Conservation (phyloP, 2,888 invertebrate species). For the Nysson spinosus region DNA sequence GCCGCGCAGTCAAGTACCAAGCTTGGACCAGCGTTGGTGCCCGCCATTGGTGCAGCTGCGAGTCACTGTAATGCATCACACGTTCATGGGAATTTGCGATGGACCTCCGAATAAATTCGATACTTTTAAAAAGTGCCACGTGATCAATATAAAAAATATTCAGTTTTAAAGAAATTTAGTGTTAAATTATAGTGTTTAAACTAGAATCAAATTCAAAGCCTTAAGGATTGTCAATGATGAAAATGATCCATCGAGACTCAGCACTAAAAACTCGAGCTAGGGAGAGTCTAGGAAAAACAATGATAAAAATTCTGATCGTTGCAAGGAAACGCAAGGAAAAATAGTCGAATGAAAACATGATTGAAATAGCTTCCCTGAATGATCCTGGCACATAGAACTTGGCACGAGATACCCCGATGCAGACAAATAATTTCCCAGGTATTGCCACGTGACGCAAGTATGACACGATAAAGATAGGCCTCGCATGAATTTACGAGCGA, state of each 20-base stretch:
- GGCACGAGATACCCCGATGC: slow-evolving; percentile 2
- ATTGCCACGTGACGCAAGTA: slow-evolving; percentile 23
- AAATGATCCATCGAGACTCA: too few relatives aligned
- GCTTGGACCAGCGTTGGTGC: slow-evolving; percentile 44
- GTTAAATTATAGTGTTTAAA: too few relatives aligned
- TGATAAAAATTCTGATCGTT: too few relatives aligned
- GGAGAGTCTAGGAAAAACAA: too few relatives aligned
- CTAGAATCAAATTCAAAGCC: too few relatives aligned
- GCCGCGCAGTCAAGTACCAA: slow-evolving; percentile 46
- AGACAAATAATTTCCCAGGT: slow-evolving; percentile 20
- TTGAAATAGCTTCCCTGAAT: neutral
- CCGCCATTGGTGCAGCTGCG: slow-evolving; percentile 34
- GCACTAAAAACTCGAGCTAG: too few relatives aligned
- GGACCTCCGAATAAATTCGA: slow-evolving; percentile 37
- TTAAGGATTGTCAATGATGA: too few relatives aligned
- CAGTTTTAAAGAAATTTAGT: too few relatives aligned
- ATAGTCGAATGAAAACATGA: too few relatives aligned
- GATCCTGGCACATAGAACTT: neutral
- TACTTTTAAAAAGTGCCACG: slow-evolving; percentile 9
- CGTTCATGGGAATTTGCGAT: slow-evolving; percentile 5
- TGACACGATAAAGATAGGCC: slow-evolving; percentile 57
- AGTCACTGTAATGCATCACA: slow-evolving; percentile 7
- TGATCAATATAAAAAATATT: too few relatives aligned
- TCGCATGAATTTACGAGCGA: slow-evolving; percentile 66
- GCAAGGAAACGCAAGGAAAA: too few relatives aligned